Evolutionary conservation across 2,888 invertebrate species (phyloP), one percentile per base, ranked within the genome.

Genomic region (Carpatolechia fugitivella): DNA sequence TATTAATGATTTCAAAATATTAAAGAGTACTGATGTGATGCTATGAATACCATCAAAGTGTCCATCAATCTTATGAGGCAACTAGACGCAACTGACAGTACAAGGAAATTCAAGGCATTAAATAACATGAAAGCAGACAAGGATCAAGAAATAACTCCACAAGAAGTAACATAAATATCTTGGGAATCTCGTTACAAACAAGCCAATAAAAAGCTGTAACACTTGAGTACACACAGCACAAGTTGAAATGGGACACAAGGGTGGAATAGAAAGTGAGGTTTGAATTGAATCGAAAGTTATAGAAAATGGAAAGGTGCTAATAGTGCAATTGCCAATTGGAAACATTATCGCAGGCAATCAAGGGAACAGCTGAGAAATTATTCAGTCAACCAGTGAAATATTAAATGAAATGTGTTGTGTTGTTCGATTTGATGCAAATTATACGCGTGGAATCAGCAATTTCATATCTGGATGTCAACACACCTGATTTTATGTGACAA

Each of bases 301-400:
- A 62, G 60, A 62, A 60, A 55, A 57, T 59, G 35, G 30, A 61
- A 59, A 61, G 54, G 66, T 65, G 61, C 60, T 59, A 64, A 68
- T 60, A 49, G 60, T 66, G 60, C 59, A 68, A 68, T 29, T 66
- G 59, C 60, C 59, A 68, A 68, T 29, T 66, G 59, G 58, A 61
- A 67, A 68, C 62, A 65, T 59, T 60, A 68, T 61, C 59, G 59
- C 58, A 58, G 62, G 66, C 69, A 71, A 65, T 59, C 59, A 60
- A 61, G 56, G 54, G 40, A 60, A 56, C 48, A 61, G 65, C 63
- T 68, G 66, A 62, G 61, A 61, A 66, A 68, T 60, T 64, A 69
- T 61, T 69, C 72, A 78, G 60, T 68, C 67, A 66, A 77, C 72
- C 73, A 69, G 61, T 64, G 63, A 60, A 68, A 61, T n/a, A 66